These are phyloP conservation scores for Chrysina gloriosa DNA, from an alignment of 2,888 invertebrate genomes.

Conservation along the genomic window DNA sequence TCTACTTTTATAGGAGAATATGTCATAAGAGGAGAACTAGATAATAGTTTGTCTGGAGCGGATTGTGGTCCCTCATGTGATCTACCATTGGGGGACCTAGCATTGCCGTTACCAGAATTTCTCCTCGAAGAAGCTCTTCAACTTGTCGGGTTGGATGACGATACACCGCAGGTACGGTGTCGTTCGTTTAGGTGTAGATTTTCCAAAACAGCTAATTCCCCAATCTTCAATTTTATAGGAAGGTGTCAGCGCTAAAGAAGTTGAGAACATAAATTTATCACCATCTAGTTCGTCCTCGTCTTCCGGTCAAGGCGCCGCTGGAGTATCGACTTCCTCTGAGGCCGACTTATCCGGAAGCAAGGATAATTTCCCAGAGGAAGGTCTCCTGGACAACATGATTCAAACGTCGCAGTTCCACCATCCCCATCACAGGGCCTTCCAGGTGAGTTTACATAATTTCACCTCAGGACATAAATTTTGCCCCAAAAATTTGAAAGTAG, in stretches of 20 bases:
- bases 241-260: constrained; percentile 57
- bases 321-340: constrained; percentile 42
- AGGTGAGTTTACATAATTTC: constrained; percentile 71
- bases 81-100: constrained; percentile 69
- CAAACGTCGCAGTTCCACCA: constrained; percentile 74
- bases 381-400: constrained; percentile 71
- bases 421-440: constrained; percentile 74
- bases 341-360: constrained; percentile 45
- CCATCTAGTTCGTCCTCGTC: constrained; percentile 40
- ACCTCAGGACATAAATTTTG: not conserved
- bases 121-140: constrained; percentile 80
- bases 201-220: too few relatives aligned
- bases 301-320: constrained; percentile 36
- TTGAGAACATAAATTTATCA: constrained; percentile 55
- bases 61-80: constrained; percentile 66
- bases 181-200: too few relatives aligned
- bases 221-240: constrained; percentile 52
- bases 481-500: not conserved
- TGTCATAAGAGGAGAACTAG: constrained; percentile 67
- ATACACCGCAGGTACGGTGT: constrained; percentile 67
- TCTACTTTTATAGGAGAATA: constrained; percentile 68
- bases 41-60: constrained; percentile 56
- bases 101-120: constrained; percentile 70
- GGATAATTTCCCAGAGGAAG: constrained; percentile 62
- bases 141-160: constrained; percentile 78